Percentiles rank a stretch among this genome's conserved stretches.
phyloP scores from a whole-genome alignment of 23 tunicate species.

The Trididemnum clinides region DNA sequence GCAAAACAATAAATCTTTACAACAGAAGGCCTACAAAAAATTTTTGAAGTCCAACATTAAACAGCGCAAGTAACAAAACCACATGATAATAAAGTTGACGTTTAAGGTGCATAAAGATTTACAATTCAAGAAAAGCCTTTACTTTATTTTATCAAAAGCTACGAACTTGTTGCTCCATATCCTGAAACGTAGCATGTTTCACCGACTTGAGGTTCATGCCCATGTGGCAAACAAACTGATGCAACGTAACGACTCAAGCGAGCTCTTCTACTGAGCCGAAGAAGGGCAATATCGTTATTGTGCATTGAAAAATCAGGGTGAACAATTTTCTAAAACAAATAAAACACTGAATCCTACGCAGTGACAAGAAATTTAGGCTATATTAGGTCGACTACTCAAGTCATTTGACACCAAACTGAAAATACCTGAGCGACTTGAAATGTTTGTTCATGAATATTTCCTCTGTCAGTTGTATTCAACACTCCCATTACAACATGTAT shows the following conservation, averaged over 20 bases:
- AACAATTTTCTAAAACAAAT: not conserved
- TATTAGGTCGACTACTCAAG: too few species aligned
- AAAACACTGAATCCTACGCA: too few species aligned
- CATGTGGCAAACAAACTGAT: constrained; percentile 66
- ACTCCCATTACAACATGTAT: constrained; percentile 1
- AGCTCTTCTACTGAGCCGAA: constrained; percentile 36
- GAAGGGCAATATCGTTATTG: constrained; percentile 65
- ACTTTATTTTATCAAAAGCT: too few species aligned
- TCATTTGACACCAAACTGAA: too few species aligned
- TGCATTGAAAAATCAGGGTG: constrained; percentile 7
- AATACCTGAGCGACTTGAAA: constrained; percentile 7
- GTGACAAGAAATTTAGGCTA: too few species aligned
- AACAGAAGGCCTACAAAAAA: too few species aligned
- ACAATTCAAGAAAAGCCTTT: too few species aligned
- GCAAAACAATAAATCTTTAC: too few species aligned
- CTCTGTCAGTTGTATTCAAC: not conserved
- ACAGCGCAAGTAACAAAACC: too few species aligned
- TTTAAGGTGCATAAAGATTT: too few species aligned
- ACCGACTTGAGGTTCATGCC: constrained; percentile 55
- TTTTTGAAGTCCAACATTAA: too few species aligned
- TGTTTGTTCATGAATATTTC: constrained; percentile 20
- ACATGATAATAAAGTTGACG: too few species aligned
- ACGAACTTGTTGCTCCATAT: constrained; percentile 38
- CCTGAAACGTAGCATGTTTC: constrained; percentile 64
- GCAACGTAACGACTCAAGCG: constrained; percentile 15